Percentiles rank a stretch among this genome's conserved stretches.
Conservation (phyloP, 2,888 invertebrate species). For the Phytoseiulus persimilis region DNA sequence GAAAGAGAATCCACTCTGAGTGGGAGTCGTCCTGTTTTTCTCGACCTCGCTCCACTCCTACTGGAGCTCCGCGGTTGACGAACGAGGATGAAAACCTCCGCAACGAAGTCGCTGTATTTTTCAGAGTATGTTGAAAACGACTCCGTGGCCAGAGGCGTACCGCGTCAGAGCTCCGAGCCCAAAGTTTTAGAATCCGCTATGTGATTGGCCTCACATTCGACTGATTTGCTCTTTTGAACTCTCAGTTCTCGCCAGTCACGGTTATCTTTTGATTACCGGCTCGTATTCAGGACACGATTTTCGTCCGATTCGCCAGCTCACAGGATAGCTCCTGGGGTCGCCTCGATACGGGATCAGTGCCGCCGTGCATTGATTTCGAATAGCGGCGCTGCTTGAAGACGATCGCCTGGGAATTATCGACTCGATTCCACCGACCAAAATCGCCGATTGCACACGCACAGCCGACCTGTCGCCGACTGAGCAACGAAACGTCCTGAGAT, state of each 20-base stretch:
- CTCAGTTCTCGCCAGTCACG: not conserved
- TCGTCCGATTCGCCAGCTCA: too few species aligned
- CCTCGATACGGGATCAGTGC: not conserved
- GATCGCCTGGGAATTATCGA: not conserved
- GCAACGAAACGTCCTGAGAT: too few species aligned
- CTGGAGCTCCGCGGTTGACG: not conserved
- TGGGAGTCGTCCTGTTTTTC: not conserved
- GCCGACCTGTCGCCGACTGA: too few species aligned
- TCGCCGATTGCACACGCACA: too few species aligned
- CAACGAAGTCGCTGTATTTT: not conserved
- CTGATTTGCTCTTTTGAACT: not conserved
- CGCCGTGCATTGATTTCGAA: not conserved
- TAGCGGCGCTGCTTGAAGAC: not conserved
- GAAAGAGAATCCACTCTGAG: not conserved
- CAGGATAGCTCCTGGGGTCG: not conserved
- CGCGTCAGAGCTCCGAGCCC: not conserved
- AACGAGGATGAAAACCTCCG: not conserved
- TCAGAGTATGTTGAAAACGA: not conserved
- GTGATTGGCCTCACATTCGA: not conserved
- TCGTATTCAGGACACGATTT: not conserved
- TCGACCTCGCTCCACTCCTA: not conserved
- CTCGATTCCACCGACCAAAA: not conserved
- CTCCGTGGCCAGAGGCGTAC: not conserved
- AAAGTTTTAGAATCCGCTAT: not conserved
- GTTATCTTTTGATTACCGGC: not conserved